Percentiles rank a stretch among this genome's conserved stretches.
Conservation (phyloP, 2,888 invertebrate genomes). For the Apamea monoglypha region DNA sequence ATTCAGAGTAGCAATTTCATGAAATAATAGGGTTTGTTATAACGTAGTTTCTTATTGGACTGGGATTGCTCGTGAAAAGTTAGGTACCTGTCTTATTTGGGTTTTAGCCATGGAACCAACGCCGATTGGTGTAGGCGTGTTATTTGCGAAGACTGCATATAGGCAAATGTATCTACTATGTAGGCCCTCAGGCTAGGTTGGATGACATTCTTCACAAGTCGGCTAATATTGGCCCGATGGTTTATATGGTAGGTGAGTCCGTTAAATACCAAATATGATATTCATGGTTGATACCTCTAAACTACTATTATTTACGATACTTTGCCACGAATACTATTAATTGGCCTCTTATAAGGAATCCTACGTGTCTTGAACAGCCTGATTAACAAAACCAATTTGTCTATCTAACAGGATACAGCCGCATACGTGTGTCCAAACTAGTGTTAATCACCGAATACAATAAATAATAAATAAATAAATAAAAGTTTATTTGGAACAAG, state of each 20-base stretch:
- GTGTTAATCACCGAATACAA: conserved; percentile 45
- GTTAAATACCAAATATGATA: conserved; percentile 5
- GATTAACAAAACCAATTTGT: conserved; percentile 66
- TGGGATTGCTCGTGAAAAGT: conserved; percentile 2
- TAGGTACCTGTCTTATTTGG: neutral
- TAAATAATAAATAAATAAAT: too few species aligned
- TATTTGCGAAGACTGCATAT: neutral
- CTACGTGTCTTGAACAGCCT: conserved; percentile 63
- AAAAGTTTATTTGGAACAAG: too few species aligned
- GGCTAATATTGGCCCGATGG: neutral
- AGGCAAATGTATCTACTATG: neutral
- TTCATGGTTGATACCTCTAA: conserved; percentile 6
- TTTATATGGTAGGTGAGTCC: neutral
- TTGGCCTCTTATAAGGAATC: conserved; percentile 2
- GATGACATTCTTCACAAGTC: neutral
- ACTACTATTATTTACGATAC: neutral
- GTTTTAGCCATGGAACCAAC: neutral
- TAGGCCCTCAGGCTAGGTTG: neutral
- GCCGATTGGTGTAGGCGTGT: neutral
- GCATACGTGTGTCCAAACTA: conserved; percentile 46
- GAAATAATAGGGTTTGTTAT: conserved; percentile 9
- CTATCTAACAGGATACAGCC: conserved; percentile 50
- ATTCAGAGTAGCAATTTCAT: conserved; percentile 19
- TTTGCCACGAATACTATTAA: neutral
- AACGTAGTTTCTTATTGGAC: neutral